These are phyloP conservation scores for Drosophila truncata DNA, from an alignment of 1,140 invertebrate genomes.

Conservation along the genomic window DNA sequence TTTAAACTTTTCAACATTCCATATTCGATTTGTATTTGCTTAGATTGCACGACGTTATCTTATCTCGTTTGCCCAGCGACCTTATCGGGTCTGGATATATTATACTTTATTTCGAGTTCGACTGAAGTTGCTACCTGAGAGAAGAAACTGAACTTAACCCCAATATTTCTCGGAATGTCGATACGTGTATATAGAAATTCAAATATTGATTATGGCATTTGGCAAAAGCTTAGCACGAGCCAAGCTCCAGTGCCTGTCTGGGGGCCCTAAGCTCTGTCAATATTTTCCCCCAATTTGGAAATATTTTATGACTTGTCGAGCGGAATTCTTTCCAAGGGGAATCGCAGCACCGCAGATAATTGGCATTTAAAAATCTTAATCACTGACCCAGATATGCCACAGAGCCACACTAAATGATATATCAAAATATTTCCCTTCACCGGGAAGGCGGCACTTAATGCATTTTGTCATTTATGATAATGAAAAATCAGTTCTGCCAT, in stretches of 20 bases:
- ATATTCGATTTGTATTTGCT: conserved; percentile 60
- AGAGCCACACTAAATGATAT: conserved; percentile 41
- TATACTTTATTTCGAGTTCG: conserved; percentile 7
- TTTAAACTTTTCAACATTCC: conserved; percentile 54
- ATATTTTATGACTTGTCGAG: conserved; percentile 39
- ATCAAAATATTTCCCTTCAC: conserved; percentile 60
- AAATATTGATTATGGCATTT: conserved; percentile 60
- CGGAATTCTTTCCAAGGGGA: conserved; percentile 18
- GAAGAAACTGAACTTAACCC: conserved; percentile 74
- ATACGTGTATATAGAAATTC: conserved; percentile 32
- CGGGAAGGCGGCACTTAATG: conserved; percentile 48
- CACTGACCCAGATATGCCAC: conserved; percentile 50
- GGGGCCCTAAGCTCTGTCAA: conserved; percentile 41
- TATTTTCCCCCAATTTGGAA: conserved; percentile 35
- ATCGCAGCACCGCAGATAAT: conserved; percentile 24
- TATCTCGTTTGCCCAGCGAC: conserved; percentile 53
- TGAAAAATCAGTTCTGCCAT: conserved; percentile 41
- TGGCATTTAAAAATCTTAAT: conserved; percentile 48
- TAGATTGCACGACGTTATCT: conserved; percentile 57
- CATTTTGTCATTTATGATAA: conserved; percentile 63
- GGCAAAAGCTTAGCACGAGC: conserved; percentile 75
- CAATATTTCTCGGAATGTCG: conserved; percentile 67
- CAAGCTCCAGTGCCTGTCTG: conserved; percentile 43
- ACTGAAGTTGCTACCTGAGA: conserved; percentile 57
- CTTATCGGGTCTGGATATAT: conserved; percentile 16